Percentiles rank a stretch among this genome's conserved stretches.
phyloP scores from a whole-genome alignment of 2,797 vertebrate species.

The Atherinosoma microstoma region DNA sequence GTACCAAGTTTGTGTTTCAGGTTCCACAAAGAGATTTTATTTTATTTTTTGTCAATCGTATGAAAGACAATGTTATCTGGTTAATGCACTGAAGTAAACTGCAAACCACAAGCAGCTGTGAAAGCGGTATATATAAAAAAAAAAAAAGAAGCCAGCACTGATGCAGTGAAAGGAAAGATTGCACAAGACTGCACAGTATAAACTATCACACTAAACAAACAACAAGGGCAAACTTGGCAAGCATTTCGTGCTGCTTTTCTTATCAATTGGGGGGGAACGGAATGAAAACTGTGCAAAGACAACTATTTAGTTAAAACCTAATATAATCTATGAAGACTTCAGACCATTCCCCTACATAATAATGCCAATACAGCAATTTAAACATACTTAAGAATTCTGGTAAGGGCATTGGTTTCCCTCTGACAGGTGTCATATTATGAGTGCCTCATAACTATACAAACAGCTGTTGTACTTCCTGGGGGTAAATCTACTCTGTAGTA shows the following conservation, averaged over 20 bases:
- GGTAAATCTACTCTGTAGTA: no score
- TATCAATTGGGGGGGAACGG: neutral
- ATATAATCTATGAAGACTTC: neutral
- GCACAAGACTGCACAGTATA: neutral
- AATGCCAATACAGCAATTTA: neutral
- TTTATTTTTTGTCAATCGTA: no score
- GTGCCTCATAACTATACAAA: neutral
- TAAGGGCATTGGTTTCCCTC: neutral
- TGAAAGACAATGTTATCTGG: neutral
- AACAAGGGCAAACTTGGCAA: neutral
- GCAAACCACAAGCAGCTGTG: neutral
- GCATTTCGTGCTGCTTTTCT: neutral
- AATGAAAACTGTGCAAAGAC: neutral
- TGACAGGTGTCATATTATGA: no score
- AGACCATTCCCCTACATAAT: neutral
- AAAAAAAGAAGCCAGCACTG: neutral
- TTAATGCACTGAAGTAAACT: neutral
- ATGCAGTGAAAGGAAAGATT: neutral
- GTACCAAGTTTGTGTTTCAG: no score
- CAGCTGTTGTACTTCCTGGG: no score
- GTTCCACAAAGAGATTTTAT: no score
- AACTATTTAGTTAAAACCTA: neutral
- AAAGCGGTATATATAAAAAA: no score
- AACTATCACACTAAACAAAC: neutral
- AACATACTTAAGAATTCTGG: neutral